Base-by-base conservation (phyloP, 2,113 vertebrate genomes). In the Tamias sibiricus region DNA sequence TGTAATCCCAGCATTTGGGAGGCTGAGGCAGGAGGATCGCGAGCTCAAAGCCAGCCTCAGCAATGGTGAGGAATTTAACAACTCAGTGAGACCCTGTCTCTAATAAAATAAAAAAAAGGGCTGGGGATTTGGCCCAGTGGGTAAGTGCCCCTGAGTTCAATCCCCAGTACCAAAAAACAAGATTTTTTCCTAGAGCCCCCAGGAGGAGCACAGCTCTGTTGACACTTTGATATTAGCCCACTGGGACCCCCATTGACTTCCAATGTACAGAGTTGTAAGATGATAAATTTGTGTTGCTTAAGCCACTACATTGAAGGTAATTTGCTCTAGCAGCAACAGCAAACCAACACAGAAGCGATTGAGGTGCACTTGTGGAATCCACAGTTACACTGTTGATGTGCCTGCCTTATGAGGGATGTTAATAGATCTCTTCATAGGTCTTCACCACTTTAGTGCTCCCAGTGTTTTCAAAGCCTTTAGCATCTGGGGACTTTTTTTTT, bases 131-230 rank as follows among this genome's bases (percentile, higher is more conserved):
- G n/a, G n/a, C n/a, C n/a, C n/a, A n/a, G n/a, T n/a, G n/a, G n/a
- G n/a, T n/a, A n/a, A n/a, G n/a, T n/a, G n/a, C n/a, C n/a, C n/a
- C n/a, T n/a, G n/a, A n/a, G n/a, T n/a, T n/a, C n/a, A n/a, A n/a
- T n/a, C n/a, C n/a, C n/a, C n/a, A n/a, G n/a, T n/a, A n/a, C n/a
- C n/a, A n/a, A n/a, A n/a, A n/a, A n/a, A n/a, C n/a, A n/a, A n/a
- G n/a, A n/a, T n/a, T 47, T 49, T 49, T 13, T 9, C 0, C 13
- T 28, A 32, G 3, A 62, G 4, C 2, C 2, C 32, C 24, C 30
- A 44, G 17, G 83, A 93, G 8, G n/a, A 49, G 32, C 13, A 1
- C 3, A 35, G 22, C 4, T n/a, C 13, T 49, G 52, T 11, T 30
- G 24, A 35, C 35, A 79, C 6, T 2, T 19, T 62, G n/a, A 75